Conservation (phyloP, 2,888 invertebrate species). For the Pteria penguin region DNA sequence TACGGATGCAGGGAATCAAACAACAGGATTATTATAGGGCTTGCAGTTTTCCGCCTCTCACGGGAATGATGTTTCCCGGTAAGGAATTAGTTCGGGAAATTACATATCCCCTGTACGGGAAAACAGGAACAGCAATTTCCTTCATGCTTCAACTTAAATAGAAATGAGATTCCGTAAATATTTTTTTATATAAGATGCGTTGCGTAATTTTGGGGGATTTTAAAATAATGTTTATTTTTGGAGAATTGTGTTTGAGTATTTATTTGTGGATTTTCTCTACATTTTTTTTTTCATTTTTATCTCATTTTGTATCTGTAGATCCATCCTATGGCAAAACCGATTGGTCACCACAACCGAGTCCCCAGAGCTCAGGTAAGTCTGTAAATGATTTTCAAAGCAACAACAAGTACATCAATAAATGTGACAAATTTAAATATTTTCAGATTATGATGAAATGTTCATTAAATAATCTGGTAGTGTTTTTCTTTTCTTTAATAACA, state of each 20-base stretch:
- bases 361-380: constrained; percentile 64
- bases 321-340: constrained; percentile 71
- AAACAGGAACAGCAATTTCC: constrained; percentile 32
- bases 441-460: too few species aligned
- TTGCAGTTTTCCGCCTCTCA: constrained; percentile 73
- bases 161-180: too few species aligned
- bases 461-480: too few species aligned
- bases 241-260: too few species aligned
- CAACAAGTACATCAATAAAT: too few species aligned
- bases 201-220: background rate
- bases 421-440: too few species aligned
- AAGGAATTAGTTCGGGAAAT: constrained; percentile 48
- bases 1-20: constrained; percentile 74
- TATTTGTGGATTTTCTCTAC: background rate
- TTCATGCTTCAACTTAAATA: too few species aligned
- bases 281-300: background rate
- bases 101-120: constrained; percentile 31
- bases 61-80: constrained; percentile 76
- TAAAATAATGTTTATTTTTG: too few species aligned
- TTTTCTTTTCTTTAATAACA: too few species aligned
- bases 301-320: constrained; percentile 54
- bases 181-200: too few species aligned
- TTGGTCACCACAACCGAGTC: constrained; percentile 68
- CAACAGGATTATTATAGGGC: constrained; percentile 77
- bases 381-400: too few species aligned